Percentiles rank a stretch among this genome's conserved stretches.
phyloP scores from a whole-genome alignment of 2,888 invertebrate genomes.

The Falcaria lacertinaria region DNA sequence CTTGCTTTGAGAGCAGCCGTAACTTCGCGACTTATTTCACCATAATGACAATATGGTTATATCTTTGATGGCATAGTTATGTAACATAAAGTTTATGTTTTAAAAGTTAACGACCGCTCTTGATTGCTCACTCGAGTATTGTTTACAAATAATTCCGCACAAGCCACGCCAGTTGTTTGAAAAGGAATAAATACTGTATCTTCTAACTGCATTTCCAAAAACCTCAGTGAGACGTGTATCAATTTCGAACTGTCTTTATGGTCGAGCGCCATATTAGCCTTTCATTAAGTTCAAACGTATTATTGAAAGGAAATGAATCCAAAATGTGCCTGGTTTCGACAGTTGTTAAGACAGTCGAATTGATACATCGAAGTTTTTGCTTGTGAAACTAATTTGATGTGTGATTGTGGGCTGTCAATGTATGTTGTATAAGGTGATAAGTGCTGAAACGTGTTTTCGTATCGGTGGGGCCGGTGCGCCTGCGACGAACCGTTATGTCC shows the following conservation, averaged over 20 bases:
- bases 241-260: slow-evolving; percentile 49
- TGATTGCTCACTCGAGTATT: slow-evolving; percentile 20
- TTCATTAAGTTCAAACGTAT: slow-evolving; percentile 46
- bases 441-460: slow-evolving; percentile 32
- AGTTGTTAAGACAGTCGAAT: slow-evolving; percentile 6
- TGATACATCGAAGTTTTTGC: slow-evolving; percentile 22
- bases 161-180: slow-evolving; percentile 17
- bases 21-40: slow-evolving; percentile 10
- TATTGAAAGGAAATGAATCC: slow-evolving; percentile 62
- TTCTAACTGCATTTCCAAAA: slow-evolving; percentile 40
- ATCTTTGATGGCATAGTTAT: slow-evolving; percentile 24
- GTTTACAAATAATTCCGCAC: slow-evolving; percentile 52
- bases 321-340: slow-evolving; percentile 54
- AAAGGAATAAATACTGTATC: slow-evolving; percentile 55
- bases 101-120: slow-evolving; percentile 13
- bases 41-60: slow-evolving; percentile 19
- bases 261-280: slow-evolving; percentile 46
- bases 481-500: slow-evolving; percentile 70
- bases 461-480: slow-evolving; percentile 42
- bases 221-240: slow-evolving; percentile 52
- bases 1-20: slow-evolving; percentile 9
- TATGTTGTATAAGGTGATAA: slow-evolving; percentile 33
- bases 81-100: slow-evolving; percentile 26
- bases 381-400: slow-evolving; percentile 13
- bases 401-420: slow-evolving; percentile 32